Percentiles rank a stretch among this genome's conserved stretches.
Evolutionary conservation across 2,797 vertebrate genomes (phyloP).

Genomic region (Rhabdomys pumilio): DNA sequence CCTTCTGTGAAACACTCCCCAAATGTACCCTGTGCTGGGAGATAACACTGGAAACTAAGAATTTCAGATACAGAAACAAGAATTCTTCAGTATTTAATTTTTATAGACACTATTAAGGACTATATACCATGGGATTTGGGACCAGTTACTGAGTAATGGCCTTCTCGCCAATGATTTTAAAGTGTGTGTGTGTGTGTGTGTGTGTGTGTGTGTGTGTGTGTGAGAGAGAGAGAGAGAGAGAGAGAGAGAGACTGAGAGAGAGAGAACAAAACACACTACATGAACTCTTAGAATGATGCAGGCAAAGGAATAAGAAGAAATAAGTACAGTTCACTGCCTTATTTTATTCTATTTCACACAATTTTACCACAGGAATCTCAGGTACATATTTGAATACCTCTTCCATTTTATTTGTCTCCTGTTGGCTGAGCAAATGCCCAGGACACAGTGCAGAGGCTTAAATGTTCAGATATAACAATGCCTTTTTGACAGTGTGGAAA

Average conservation of each 20-base stretch:
- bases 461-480: not conserved
- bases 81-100: constrained; percentile 27
- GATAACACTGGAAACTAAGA: not conserved
- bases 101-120: not conserved
- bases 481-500: not conserved
- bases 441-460: not conserved
- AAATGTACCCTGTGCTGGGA: not conserved
- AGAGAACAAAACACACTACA: not conserved
- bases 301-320: not conserved
- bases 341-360: not conserved
- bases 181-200: too few species aligned
- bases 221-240: too few species aligned
- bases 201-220: too few species aligned
- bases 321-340: not conserved
- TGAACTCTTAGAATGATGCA: not conserved
- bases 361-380: not conserved
- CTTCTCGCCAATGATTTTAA: not conserved
- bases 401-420: not conserved
- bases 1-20: not conserved
- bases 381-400: not conserved
- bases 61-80: not conserved
- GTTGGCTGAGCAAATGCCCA: not conserved
- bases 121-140: not conserved
- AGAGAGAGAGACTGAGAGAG: too few species aligned
- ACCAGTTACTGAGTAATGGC: not conserved